phyloP scores from a whole-genome alignment of 2,888 invertebrate genomes.

The Camponotus fellah region DNA sequence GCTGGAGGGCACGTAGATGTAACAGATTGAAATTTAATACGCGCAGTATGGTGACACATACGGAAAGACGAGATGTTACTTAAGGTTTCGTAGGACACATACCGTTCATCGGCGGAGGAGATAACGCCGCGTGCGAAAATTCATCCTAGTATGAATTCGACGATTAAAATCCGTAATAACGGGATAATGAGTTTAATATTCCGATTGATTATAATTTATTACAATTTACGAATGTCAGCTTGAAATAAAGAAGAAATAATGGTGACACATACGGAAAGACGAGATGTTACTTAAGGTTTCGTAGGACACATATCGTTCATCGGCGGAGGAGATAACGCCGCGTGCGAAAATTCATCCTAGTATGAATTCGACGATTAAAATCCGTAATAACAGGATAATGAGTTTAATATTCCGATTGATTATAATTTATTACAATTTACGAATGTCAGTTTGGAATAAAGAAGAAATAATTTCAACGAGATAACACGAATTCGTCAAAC shows the following conservation, averaged over 20 bases:
- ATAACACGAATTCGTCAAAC: background rate
- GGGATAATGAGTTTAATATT: slow-evolving; percentile 51
- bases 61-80: slow-evolving; percentile 60
- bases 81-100: slow-evolving; percentile 54
- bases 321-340: too few relatives aligned
- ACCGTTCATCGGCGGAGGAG: slow-evolving; percentile 44
- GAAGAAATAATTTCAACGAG: background rate
- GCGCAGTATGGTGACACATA: slow-evolving; percentile 76
- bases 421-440: slow-evolving; percentile 63
- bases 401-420: slow-evolving; percentile 49
- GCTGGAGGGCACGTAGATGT: slow-evolving; percentile 78
- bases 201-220: slow-evolving; percentile 58
- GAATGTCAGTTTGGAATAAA: slow-evolving; percentile 19
- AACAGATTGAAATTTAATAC: slow-evolving; percentile 86
- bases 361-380: slow-evolving; percentile 40
- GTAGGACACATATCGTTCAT: too few relatives aligned
- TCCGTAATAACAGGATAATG: slow-evolving; percentile 58
- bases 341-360: slow-evolving; percentile 39
- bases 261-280: too few relatives aligned
- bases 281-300: too few relatives aligned
- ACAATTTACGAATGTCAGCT: slow-evolving; percentile 52
- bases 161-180: slow-evolving; percentile 58
- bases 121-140: slow-evolving; percentile 45
- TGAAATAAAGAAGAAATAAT: background rate
- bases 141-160: slow-evolving; percentile 35